Base-by-base conservation (phyloP, 1,140 invertebrate species). In the Aphis craccivora region DNA sequence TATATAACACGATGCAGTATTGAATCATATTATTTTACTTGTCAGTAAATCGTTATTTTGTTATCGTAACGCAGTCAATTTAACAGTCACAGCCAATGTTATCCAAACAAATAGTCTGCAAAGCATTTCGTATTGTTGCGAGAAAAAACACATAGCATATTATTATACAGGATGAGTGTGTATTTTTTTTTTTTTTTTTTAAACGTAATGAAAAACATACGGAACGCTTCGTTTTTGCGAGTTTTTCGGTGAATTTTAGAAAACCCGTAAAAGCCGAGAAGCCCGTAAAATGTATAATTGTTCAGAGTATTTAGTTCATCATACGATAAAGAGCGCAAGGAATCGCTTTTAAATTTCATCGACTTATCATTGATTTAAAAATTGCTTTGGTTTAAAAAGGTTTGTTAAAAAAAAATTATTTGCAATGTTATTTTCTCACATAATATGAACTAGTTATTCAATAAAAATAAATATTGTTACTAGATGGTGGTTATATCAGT, bases 21-120 rank as follows among this genome's bases (percentile, higher is more conserved):
- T 76, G 60, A 76, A 76, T 76, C 60, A 76, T 76, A 76, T 76
- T 76, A 76, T 76, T n/a, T 76, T n/a, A 76, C 60, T 76, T 76
- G 60, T 76, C 60, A 76, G 60, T 76, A 76, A 76, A 76, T 76
- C 60, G 60, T 76, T 76, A 76, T 76, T 76, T 76, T n/a, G 60
- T n/a, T 76, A 76, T 76, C 60, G 60, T 76, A 76, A 76, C 60
- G 60, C 60, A n/a, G 60, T n/a, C 60, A 30, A n/a, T 18, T n/a
- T 76, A n/a, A n/a, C 60, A 76, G 60, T 76, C 60, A 30, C 60
- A 76, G 60, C 14, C 60, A 30, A n/a, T 18, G 60, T 76, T 76
- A 76, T 76, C n/a, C 30, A 14, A 76, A 76, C 60, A 76, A n/a
- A 67, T 30, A 67, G 60, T 2, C 60, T 0, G n/a, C 60, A 76